phyloP scores from a whole-genome alignment of 2,888 invertebrate species.

The Apamea crenata region DNA sequence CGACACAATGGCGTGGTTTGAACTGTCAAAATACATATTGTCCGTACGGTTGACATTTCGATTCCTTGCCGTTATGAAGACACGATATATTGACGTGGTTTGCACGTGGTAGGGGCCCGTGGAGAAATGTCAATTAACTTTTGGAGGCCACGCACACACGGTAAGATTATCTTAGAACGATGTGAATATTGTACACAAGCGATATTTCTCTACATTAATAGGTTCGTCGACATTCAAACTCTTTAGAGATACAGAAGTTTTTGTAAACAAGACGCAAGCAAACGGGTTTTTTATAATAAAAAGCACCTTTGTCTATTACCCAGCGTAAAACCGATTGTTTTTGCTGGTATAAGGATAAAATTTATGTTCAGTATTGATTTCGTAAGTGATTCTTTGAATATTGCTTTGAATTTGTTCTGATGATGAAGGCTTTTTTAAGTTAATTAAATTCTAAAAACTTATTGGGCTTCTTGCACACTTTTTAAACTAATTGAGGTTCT shows the following conservation, averaged over 20 bases:
- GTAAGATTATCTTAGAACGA: not conserved
- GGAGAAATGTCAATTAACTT: too few species aligned
- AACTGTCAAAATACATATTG: too few species aligned
- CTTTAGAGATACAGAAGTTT: constrained; percentile 27
- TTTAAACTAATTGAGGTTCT: too few species aligned
- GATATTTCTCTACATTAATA: not conserved
- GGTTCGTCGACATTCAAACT: constrained; percentile 27
- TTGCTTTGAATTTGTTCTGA: not conserved
- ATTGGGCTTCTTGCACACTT: too few species aligned
- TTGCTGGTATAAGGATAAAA: constrained; percentile 31
- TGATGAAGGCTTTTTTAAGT: not conserved
- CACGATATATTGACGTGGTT: too few species aligned
- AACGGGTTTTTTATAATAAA: constrained; percentile 44
- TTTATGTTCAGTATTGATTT: not conserved
- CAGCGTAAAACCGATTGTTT: constrained; percentile 33
- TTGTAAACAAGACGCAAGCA: constrained; percentile 48
- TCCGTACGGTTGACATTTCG: too few species aligned
- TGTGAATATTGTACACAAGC: not conserved
- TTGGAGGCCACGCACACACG: too few species aligned
- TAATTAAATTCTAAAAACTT: too few species aligned
- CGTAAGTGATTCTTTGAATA: not conserved
- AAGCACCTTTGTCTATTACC: constrained; percentile 34
- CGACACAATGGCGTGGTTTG: too few species aligned
- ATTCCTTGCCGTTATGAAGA: too few species aligned
- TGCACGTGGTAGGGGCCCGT: too few species aligned